Evolutionary conservation across 2,113 vertebrate genomes (phyloP).

Genomic region (Ceuthmochares aereus): DNA sequence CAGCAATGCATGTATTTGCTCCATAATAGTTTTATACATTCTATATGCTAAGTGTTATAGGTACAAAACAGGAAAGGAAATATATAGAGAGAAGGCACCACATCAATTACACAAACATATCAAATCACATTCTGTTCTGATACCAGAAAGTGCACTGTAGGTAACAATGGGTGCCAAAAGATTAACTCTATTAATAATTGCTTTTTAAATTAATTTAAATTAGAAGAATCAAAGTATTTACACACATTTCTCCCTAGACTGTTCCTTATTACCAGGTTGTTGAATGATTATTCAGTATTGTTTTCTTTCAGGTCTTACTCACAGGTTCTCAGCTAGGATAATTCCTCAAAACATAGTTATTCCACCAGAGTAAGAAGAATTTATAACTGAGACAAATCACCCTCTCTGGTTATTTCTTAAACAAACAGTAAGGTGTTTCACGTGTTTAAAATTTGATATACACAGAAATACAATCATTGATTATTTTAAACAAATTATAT

Average conservation of each 20-base stretch:
- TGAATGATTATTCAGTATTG: not conserved
- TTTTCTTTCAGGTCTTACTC: not conserved
- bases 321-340: not conserved
- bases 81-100: not conserved
- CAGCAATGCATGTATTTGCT: not conserved
- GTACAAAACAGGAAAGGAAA: not conserved
- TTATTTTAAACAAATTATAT: not conserved
- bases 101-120: not conserved
- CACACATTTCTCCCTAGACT: not conserved
- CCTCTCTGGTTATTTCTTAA: not conserved
- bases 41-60: not conserved
- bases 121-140: not conserved
- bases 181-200: not conserved
- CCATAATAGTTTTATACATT: not conserved
- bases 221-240: constrained; percentile 1
- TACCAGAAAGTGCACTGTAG: not conserved
- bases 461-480: not conserved
- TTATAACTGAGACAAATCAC: not conserved
- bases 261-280: not conserved
- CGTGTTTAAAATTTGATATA: not conserved
- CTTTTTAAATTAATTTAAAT: not conserved
- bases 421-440: not conserved
- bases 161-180: not conserved
- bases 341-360: not conserved
- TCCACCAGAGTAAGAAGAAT: not conserved